Conservation (phyloP, 2,888 invertebrate genomes). For the Macrosiphum euphorbiae region DNA sequence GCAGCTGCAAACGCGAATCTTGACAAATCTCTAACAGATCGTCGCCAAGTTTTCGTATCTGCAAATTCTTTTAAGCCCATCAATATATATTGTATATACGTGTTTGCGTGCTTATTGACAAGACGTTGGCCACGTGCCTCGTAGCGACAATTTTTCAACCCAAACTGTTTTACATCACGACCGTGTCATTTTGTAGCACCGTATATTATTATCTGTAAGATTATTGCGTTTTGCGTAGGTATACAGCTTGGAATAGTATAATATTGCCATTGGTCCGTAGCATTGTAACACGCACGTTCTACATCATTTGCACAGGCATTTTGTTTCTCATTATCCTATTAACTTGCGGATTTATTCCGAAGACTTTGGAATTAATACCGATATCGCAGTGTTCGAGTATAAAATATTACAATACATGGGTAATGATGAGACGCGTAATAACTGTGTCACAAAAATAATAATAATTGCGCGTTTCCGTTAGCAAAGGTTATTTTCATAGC, state of each 20-base stretch:
- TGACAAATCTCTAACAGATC: background rate
- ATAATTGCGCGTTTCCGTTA: background rate
- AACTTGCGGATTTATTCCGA: background rate
- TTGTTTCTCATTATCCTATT: background rate
- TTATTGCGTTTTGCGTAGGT: background rate
- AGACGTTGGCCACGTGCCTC: constrained; percentile 20
- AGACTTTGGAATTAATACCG: background rate
- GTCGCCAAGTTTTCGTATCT: background rate
- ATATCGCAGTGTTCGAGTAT: background rate
- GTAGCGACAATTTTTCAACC: background rate
- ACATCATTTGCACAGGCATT: background rate
- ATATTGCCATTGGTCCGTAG: background rate
- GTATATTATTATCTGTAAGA: background rate
- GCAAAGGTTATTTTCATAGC: background rate
- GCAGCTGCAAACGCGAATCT: background rate
- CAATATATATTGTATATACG: background rate
- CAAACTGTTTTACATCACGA: background rate
- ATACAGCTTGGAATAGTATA: background rate
- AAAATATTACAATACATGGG: background rate
- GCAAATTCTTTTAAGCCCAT: background rate
- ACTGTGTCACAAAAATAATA: background rate
- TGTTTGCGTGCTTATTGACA: background rate
- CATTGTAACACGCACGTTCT: background rate
- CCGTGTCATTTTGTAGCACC: background rate
- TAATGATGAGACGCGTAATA: too few relatives aligned